A percentile compares a stretch with the other conserved stretches of the same genome.
phyloP scores from a whole-genome alignment of 2,888 invertebrate genomes.

The Ditylenchus weischeri region DNA sequence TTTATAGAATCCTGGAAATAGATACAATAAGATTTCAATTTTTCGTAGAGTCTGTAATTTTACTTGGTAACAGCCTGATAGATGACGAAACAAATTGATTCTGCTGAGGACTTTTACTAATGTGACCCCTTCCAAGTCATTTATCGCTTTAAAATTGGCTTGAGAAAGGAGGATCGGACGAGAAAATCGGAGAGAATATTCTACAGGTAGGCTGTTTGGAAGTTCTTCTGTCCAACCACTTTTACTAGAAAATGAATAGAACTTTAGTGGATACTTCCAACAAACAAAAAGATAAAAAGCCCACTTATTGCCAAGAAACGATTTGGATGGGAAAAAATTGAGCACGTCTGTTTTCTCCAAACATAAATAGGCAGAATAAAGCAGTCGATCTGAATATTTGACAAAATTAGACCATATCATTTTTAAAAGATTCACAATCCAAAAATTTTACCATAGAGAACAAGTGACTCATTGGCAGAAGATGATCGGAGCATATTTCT shows the following conservation, averaged over 20 bases:
- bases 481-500: not conserved
- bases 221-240: conserved; percentile 1
- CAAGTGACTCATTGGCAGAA: not conserved
- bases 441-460: not conserved
- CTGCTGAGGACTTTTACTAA: not conserved
- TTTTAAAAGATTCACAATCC: no score
- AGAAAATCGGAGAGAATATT: not conserved
- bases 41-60: not conserved
- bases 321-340: not conserved
- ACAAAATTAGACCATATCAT: not conserved
- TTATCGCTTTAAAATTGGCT: not conserved
- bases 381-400: not conserved
- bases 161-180: not conserved
- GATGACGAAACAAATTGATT: conserved; percentile 7
- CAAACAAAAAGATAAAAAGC: not conserved
- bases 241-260: not conserved
- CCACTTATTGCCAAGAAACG: not conserved
- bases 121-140: not conserved
- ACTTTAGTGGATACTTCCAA: no score
- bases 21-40: not conserved
- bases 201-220: conserved; percentile 1
- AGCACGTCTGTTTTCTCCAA: conserved; percentile 6
- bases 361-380: conserved; percentile 1
- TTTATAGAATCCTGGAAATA: not conserved
- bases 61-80: conserved; percentile 1